Percentiles rank a stretch among this genome's conserved stretches.
phyloP scores from a whole-genome alignment of 2,797 vertebrate species.

The Molossus molossus region DNA sequence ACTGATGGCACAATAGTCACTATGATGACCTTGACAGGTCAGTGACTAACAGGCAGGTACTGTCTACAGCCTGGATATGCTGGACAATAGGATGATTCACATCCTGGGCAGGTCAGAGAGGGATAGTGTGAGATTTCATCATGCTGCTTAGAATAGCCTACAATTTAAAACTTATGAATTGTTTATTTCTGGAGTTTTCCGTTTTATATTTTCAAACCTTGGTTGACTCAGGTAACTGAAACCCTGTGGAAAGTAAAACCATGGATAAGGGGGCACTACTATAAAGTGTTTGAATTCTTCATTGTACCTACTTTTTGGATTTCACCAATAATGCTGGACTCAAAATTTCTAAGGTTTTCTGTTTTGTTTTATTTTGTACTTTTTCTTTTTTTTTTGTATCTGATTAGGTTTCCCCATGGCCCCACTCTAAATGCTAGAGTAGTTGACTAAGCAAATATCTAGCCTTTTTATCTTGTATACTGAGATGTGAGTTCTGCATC shows the following conservation, averaged over 20 bases:
- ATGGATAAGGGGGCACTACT: too few species aligned
- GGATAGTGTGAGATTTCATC: too few species aligned
- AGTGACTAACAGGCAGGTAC: background rate
- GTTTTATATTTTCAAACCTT: background rate
- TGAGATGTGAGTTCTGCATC: background rate
- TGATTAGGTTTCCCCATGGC: background rate
- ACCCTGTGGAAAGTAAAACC: background rate
- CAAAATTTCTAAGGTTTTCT: background rate
- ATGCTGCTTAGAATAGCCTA: rapidly evolving
- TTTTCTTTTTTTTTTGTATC: background rate
- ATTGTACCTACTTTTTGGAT: background rate
- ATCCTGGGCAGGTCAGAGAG: rapidly evolving
- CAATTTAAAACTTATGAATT: too few species aligned
- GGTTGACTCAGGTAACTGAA: background rate
- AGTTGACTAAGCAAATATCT: background rate
- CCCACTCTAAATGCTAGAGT: background rate
- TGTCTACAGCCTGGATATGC: too few species aligned
- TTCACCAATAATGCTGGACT: background rate
- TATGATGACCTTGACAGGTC: background rate
- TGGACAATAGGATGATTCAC: background rate
- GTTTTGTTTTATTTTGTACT: background rate
- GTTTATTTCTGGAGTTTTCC: background rate
- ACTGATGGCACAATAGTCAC: too few species aligned
- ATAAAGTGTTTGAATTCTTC: background rate
- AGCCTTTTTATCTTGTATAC: background rate